Conservation (phyloP, 1,140 invertebrate genomes). For the Drosophila elegans region DNA sequence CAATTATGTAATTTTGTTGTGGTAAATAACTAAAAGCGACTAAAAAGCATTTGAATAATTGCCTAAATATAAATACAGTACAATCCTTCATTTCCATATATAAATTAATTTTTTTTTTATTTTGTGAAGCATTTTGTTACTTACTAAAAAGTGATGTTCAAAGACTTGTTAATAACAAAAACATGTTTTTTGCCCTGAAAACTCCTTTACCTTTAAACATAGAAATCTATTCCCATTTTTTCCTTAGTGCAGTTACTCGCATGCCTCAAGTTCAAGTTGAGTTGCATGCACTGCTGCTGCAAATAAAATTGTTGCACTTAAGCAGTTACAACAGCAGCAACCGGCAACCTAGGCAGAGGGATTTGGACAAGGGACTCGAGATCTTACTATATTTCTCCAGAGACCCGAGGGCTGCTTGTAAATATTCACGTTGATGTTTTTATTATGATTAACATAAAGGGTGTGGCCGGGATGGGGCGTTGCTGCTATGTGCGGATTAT, state of each 20-base stretch:
- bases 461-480: slow-evolving; percentile 41
- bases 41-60: no score
- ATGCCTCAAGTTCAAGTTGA: slow-evolving; percentile 60
- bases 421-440: slow-evolving; percentile 78
- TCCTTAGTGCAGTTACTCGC: slow-evolving; percentile 45
- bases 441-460: slow-evolving; percentile 78
- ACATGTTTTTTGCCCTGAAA: no score
- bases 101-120: no score
- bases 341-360: slow-evolving; percentile 35
- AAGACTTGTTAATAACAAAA: no score
- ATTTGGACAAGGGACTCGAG: slow-evolving; percentile 27
- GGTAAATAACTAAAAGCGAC: no score
- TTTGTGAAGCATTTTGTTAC: no score
- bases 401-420: slow-evolving; percentile 63
- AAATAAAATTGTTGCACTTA: slow-evolving; percentile 83
- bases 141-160: no score
- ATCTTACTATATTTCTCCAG: slow-evolving; percentile 20
- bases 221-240: not conserved
- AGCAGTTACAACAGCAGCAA: slow-evolving; percentile 58
- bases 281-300: slow-evolving; percentile 67
- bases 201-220: no score
- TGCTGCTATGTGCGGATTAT: slow-evolving; percentile 60
- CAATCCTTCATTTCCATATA: no score
- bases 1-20: no score
- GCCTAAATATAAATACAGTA: no score